Conservation (phyloP, 2,888 invertebrate species). For the Tachina fera region DNA sequence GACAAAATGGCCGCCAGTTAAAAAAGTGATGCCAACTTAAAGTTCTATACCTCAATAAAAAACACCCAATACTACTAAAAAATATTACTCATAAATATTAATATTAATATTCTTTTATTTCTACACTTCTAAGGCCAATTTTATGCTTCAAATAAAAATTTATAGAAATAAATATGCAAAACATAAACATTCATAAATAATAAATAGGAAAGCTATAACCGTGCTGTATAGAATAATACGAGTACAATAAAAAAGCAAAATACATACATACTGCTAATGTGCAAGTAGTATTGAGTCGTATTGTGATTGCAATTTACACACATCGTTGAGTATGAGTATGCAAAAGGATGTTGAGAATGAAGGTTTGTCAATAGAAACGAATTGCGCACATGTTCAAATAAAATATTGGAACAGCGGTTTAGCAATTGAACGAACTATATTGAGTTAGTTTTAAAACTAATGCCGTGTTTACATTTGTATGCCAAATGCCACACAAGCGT, state of each 20-base stretch:
- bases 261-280: neutral
- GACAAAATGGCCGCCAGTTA: too few relatives aligned
- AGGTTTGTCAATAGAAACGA: neutral
- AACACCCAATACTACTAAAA: neutral
- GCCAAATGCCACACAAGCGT: too few relatives aligned
- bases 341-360: constrained; percentile 1
- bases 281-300: neutral
- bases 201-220: neutral
- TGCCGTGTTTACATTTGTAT: too few relatives aligned
- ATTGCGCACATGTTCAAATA: neutral
- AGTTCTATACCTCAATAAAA: too few relatives aligned
- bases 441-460: too few relatives aligned
- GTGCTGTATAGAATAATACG: neutral
- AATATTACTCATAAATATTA: constrained; percentile 20
- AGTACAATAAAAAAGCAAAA: constrained; percentile 1
- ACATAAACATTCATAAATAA: constrained; percentile 35
- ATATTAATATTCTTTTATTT: neutral
- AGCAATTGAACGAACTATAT: too few relatives aligned
- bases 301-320: constrained; percentile 14
- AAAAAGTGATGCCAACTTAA: too few relatives aligned
- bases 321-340: constrained; percentile 14
- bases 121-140: neutral
- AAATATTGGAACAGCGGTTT: neutral
- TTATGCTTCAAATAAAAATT: constrained; percentile 29
- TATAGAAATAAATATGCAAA: constrained; percentile 16